These are phyloP conservation scores for Sesamia inferens DNA, from an alignment of 2,888 invertebrate genomes.

Conservation along the genomic window DNA sequence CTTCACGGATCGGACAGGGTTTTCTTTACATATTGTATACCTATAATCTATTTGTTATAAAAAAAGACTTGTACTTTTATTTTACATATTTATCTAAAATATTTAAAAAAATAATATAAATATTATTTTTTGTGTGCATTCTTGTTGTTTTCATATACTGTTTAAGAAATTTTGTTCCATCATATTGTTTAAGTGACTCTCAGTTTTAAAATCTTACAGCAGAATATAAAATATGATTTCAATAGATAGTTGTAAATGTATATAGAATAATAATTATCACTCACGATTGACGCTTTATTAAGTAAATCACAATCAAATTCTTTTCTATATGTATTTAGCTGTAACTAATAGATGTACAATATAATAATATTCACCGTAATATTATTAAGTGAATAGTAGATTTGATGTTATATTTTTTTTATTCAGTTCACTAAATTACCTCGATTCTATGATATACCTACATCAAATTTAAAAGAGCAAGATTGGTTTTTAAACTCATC, in stretches of 20 bases:
- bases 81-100: too few species aligned
- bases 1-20: too few species aligned
- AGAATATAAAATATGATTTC: slow-evolving; percentile 36
- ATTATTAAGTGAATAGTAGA: slow-evolving; percentile 32
- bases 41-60: too few species aligned
- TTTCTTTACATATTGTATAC: too few species aligned
- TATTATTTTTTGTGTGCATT: not conserved
- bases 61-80: too few species aligned
- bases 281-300: slow-evolving; percentile 75
- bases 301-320: slow-evolving; percentile 69
- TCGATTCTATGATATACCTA: not conserved
- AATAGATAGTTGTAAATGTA: slow-evolving; percentile 56
- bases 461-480: slow-evolving; percentile 33
- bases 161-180: not conserved
- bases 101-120: too few species aligned
- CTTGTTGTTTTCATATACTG: not conserved
- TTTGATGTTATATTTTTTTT: slow-evolving; percentile 2
- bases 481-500: not conserved
- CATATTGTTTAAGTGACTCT: not conserved
- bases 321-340: slow-evolving; percentile 59
- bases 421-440: not conserved
- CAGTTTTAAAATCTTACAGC: slow-evolving; percentile 33
- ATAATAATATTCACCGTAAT: slow-evolving; percentile 49
- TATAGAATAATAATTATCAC: slow-evolving; percentile 65
- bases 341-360: slow-evolving; percentile 58